Evolutionary conservation across 2,113 vertebrate species (phyloP).

Genomic region (Callaeas wilsoni): DNA sequence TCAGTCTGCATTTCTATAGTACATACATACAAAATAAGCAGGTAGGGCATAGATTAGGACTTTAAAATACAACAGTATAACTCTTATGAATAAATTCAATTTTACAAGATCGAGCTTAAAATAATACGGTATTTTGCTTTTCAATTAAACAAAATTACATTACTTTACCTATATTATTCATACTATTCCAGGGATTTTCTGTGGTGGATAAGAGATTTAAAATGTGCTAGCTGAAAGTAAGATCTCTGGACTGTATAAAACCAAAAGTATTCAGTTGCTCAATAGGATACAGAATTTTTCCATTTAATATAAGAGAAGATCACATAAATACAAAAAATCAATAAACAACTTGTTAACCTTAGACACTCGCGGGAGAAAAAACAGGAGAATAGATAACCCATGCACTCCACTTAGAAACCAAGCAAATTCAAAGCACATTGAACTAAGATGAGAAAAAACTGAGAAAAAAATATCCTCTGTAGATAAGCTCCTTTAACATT

Average conservation of each 20-base stretch:
- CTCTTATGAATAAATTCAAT: not conserved
- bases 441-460: not conserved
- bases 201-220: not conserved
- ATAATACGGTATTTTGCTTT: not conserved
- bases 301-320: not conserved
- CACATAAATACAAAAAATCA: not conserved
- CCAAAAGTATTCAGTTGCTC: not conserved
- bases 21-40: fast-evolving
- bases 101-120: not conserved
- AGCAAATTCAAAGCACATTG: not conserved
- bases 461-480: not conserved
- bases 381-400: not conserved
- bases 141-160: not conserved
- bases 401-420: not conserved
- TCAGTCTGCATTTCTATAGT: not conserved
- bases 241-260: not conserved
- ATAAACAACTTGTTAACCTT: not conserved
- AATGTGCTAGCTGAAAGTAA: not conserved
- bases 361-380: not conserved
- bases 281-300: not conserved
- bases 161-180: not conserved
- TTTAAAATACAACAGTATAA: not conserved
- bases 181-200: not conserved
- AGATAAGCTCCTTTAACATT: not conserved
- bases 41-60: not conserved